phyloP scores from a whole-genome alignment of 2,797 vertebrate genomes.

The Esox masquinongy region DNA sequence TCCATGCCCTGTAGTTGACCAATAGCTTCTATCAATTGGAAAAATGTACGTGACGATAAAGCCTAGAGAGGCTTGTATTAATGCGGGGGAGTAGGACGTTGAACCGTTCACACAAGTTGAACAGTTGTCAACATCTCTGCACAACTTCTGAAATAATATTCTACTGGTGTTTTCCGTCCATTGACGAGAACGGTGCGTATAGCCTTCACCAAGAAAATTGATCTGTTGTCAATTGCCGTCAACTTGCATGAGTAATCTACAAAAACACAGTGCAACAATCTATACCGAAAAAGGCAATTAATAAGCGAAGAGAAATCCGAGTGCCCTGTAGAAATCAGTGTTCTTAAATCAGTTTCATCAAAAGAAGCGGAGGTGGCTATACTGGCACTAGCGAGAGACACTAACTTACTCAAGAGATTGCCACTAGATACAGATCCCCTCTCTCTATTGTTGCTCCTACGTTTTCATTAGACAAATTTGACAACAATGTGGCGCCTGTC shows the following conservation, averaged over 20 bases:
- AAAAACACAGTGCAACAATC: neutral
- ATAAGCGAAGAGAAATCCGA: slow-evolving; percentile 38
- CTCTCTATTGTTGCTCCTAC: slow-evolving; percentile 93
- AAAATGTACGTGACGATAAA: neutral
- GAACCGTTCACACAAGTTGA: slow-evolving; percentile 47
- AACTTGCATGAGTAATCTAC: neutral
- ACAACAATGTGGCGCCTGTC: slow-evolving; percentile 98
- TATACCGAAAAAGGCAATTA: neutral
- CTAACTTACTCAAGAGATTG: slow-evolving; percentile 83
- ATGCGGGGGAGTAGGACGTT: neutral
- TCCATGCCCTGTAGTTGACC: slow-evolving; percentile 77
- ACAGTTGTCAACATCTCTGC: slow-evolving; percentile 40
- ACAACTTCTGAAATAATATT: slow-evolving; percentile 46
- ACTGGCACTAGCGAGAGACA: slow-evolving; percentile 75
- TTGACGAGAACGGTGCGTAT: neutral
- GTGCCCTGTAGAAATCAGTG: slow-evolving; percentile 26
- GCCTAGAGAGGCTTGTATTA: neutral
- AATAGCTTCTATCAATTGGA: slow-evolving; percentile 5
- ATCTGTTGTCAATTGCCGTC: neutral
- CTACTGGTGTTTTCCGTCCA: slow-evolving; percentile 16
- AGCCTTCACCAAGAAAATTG: neutral
- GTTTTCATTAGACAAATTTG: slow-evolving; percentile 98
- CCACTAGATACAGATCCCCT: slow-evolving; percentile 83
- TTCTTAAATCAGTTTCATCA: slow-evolving; percentile 48
- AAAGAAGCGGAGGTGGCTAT: slow-evolving; percentile 68